phyloP scores from a whole-genome alignment of 2,113 vertebrate genomes.

The Cebus imitator region DNA sequence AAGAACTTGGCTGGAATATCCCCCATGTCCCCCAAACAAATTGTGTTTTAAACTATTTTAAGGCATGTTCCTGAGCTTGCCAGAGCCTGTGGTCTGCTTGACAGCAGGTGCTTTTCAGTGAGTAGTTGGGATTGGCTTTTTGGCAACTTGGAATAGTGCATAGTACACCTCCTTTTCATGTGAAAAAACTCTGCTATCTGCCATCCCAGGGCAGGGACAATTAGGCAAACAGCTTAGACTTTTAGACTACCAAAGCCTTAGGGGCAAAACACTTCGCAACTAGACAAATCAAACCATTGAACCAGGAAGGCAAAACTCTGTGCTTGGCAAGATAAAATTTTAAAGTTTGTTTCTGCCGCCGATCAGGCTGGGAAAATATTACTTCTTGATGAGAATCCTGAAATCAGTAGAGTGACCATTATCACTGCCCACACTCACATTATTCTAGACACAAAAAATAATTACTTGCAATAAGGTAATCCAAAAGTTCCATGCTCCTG shows the following conservation, averaged over 20 bases:
- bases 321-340: neutral
- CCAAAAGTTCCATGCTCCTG: neutral
- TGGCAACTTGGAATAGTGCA: neutral
- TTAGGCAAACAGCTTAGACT: neutral
- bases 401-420: neutral
- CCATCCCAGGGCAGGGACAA: neutral
- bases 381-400: neutral
- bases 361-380: neutral
- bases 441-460: neutral
- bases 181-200: neutral
- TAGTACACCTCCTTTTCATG: neutral
- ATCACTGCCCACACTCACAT: accelerated
- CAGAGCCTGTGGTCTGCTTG: neutral
- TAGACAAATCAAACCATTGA: neutral
- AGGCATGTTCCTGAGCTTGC: neutral
- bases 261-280: neutral
- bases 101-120: neutral
- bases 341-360: neutral
- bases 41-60: neutral
- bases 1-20: neutral
- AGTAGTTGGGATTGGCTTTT: neutral
- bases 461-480: neutral
- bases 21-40: neutral
- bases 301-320: neutral
- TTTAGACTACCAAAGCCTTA: neutral